Evolutionary conservation across 2,888 invertebrate genomes (phyloP), one percentile per base, ranked within the genome.

Genomic region (Ethmia dodecea): DNA sequence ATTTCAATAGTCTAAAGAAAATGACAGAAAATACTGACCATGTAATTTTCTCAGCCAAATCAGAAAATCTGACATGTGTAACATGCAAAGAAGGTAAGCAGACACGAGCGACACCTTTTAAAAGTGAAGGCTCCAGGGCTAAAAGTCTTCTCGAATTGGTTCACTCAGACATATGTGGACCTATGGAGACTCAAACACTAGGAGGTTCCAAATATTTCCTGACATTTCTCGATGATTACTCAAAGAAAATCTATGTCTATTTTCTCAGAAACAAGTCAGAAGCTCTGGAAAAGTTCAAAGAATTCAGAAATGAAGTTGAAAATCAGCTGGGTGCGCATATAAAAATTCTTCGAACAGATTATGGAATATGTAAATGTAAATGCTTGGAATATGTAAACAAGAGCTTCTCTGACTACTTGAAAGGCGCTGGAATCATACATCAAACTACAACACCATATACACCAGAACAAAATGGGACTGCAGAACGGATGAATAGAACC

Each of bases 301-400:
- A 55, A 6, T 64, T 57, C 30, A 57, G 57, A 40, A 11, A 9
- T 13, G n/a, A 49, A 18, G 55, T 53, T 12, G 60, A 58, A 44
- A 61, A 56, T 33, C 55, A 64, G 38, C 43, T 14, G 22, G 36
- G 38, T 11, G 33, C 8, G 5, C 50, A 41, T 38, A 55, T 64
- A 4, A 62, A 64, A 41, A 31, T 37, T 11, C 9, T 29, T 3
- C 29, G 12, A 3, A 31, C 12, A 13, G 31, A 31, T n/a, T 24
- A 31, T 22, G 31, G 31, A 31, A n/a, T 31, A 31, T n/a, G 13
- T 12, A 3, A 31, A 24, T 31, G 24, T 24, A 6, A 13, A 8
- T 2, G 44, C 5, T 12, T 9, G 3, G 41, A 47, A 13, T 44
- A 36, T 30, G 27, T 31, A 14, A 36, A n/a, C 28, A 29, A 20